Evolutionary conservation across 2,888 invertebrate species (phyloP), one percentile per base, ranked within the genome.

Genomic region (Hemistola chrysoprasaria): DNA sequence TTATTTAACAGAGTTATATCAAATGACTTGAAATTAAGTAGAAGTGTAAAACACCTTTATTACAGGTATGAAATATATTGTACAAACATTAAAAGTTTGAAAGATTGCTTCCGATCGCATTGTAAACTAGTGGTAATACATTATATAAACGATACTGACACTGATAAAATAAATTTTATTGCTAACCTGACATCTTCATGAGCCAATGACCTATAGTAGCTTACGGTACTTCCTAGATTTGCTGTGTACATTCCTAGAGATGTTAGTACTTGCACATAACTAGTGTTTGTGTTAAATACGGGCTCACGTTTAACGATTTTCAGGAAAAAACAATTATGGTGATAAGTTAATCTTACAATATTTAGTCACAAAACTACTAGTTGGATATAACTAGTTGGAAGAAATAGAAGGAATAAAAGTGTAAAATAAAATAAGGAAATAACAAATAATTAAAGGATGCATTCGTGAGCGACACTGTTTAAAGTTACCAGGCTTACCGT

Each of bases 121-220:
- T 71, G 71, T 71, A 65, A 63, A 65, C 2, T 16, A n/a, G n/a
- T n/a, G n/a, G n/a, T n/a, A n/a, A n/a, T n/a, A n/a, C 16, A 16
- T 16, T 3, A 3, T 63, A 69, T 66, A 61, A 68, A 70, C 65
- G 68, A 67, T 68, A 57, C 59, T 60, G 62, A 62, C 59, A 57
- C 62, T 61, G 43, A 43, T 73, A 70, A 71, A 71, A 70, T 69
- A 70, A 56, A 66, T 75, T 76, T 78, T 77, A 79, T 75, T 71
- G 65, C 71, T 72, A 71, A 70, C 69, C 68, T 65, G 71, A 75
- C 73, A 72, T 77, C 73, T 80, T 71, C 73, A 72, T 78, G 75
- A 78, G 81, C 78, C 81, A 78, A 76, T 78, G 81, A 81, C 81
- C 79, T 66, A 72, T 65, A 68, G 72, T 62, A 61, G 65, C 72